These are phyloP conservation scores for Pollachius pollachius DNA, from an alignment of 2,113 vertebrate genomes.

Conservation along the genomic window DNA sequence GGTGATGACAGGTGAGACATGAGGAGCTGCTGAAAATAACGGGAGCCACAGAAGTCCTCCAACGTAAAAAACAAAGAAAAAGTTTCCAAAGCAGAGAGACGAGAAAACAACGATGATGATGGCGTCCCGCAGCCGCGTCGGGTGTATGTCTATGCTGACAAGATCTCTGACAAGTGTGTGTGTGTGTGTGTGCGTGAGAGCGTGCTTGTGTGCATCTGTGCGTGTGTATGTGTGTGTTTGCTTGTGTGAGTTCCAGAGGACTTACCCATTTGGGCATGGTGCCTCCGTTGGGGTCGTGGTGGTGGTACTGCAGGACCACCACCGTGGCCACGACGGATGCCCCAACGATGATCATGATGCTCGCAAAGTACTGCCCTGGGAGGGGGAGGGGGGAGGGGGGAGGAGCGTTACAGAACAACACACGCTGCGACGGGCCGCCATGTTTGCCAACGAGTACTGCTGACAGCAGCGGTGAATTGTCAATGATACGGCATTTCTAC, in stretches of 20 bases:
- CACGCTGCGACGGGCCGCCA: background rate
- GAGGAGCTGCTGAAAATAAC: slow-evolving; percentile 18
- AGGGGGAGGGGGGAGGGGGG: slow-evolving; percentile 23
- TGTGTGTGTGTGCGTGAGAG: no score
- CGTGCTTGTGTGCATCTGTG: no score
- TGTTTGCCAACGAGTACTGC: slow-evolving; percentile 29
- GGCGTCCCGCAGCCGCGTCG: no score
- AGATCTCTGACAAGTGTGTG: no score
- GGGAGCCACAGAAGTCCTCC: slow-evolving; percentile 8
- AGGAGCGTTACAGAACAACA: slow-evolving; percentile 21
- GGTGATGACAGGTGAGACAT: slow-evolving; percentile 16
- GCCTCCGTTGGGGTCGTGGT: slow-evolving; percentile 78
- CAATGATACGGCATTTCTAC: slow-evolving; percentile 28
- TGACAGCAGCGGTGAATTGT: slow-evolving; percentile 25
- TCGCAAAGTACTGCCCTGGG: slow-evolving; percentile 81
- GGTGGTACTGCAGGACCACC: slow-evolving; percentile 80
- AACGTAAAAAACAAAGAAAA: background rate
- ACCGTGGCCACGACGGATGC: slow-evolving; percentile 80
- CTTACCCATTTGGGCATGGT: slow-evolving; percentile 82
- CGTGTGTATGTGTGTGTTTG: no score
- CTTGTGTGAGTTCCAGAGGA: background rate
- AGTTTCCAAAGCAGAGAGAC: background rate
- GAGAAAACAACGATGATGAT: no score
- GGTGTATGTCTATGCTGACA: no score
- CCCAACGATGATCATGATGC: slow-evolving; percentile 82